Evolutionary conservation across 2,113 vertebrate species (phyloP).

Genomic region (Megaptera novaeangliae): DNA sequence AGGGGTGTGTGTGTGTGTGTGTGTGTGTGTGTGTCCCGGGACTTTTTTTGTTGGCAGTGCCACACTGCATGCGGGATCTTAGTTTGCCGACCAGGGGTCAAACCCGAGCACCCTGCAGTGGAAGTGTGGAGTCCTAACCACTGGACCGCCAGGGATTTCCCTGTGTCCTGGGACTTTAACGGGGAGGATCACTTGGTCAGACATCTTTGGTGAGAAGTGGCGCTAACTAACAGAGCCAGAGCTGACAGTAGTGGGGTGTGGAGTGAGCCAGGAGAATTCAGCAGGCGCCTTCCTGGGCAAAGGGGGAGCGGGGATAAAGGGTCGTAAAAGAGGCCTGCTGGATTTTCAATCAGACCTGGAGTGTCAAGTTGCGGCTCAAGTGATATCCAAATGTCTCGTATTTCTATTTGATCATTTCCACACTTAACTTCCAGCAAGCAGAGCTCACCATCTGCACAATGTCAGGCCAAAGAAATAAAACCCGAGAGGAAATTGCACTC

Average conservation of each 20-base stretch:
- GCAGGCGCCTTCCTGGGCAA: neutral
- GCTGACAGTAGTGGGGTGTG: neutral
- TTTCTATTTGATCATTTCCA: conserved; percentile 41
- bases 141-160: neutral
- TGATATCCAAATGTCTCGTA: neutral
- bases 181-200: neutral
- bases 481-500: conserved; percentile 45
- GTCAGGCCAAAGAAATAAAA: conserved; percentile 36
- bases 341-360: conserved; percentile 22
- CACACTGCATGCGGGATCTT: neutral
- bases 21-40: neutral
- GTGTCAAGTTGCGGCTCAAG: conserved; percentile 24
- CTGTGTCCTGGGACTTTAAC: neutral
- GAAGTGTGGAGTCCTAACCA: neutral
- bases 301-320: neutral
- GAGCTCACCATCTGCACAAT: conserved; percentile 35
- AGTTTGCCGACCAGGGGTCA: neutral
- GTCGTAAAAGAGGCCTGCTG: neutral
- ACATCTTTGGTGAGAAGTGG: neutral
- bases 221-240: neutral
- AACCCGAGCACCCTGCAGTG: neutral
- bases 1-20: neutral
- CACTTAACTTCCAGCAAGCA: conserved; percentile 19
- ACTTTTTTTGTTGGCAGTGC: neutral
- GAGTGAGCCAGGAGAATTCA: neutral